phyloP scores from a whole-genome alignment of 2,888 invertebrate species.

The Tineola bisselliella region DNA sequence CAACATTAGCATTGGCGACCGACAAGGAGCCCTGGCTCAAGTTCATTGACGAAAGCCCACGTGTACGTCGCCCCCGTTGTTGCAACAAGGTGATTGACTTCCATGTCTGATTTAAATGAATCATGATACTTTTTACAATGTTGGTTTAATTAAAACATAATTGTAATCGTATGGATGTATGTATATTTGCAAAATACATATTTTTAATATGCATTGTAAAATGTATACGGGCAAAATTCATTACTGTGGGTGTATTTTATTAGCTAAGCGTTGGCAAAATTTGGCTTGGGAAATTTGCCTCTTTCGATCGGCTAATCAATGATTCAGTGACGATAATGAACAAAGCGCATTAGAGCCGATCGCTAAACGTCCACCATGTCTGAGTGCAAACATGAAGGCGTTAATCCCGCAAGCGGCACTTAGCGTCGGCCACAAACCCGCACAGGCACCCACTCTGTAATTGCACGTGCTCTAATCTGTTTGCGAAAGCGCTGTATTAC shows the following conservation, averaged over 20 bases:
- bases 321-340: slow-evolving; percentile 47
- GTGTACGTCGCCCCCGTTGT: slow-evolving; percentile 29
- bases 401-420: slow-evolving; percentile 61
- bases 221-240: too few relatives aligned
- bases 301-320: slow-evolving; percentile 29
- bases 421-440: slow-evolving; percentile 53
- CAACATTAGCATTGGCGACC: slow-evolving; percentile 23
- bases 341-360: slow-evolving; percentile 52
- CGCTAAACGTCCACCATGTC: slow-evolving; percentile 52
- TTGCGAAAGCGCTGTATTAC: slow-evolving; percentile 45
- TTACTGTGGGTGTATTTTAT: too few relatives aligned
- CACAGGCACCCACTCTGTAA: slow-evolving; percentile 36
- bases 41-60: slow-evolving; percentile 41
- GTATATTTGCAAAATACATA: too few relatives aligned
- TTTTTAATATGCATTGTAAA: too few relatives aligned
- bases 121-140: not conserved
- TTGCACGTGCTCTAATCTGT: slow-evolving; percentile 59
- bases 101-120: not conserved
- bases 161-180: too few relatives aligned
- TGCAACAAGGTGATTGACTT: slow-evolving; percentile 52
- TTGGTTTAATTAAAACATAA: too few relatives aligned
- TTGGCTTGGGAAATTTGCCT: slow-evolving; percentile 8
- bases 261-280: not conserved
- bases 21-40: slow-evolving; percentile 31
- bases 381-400: slow-evolving; percentile 52